These are phyloP conservation scores for Chorisops tibialis DNA, from an alignment of 2,888 invertebrate genomes.

Conservation along the genomic window DNA sequence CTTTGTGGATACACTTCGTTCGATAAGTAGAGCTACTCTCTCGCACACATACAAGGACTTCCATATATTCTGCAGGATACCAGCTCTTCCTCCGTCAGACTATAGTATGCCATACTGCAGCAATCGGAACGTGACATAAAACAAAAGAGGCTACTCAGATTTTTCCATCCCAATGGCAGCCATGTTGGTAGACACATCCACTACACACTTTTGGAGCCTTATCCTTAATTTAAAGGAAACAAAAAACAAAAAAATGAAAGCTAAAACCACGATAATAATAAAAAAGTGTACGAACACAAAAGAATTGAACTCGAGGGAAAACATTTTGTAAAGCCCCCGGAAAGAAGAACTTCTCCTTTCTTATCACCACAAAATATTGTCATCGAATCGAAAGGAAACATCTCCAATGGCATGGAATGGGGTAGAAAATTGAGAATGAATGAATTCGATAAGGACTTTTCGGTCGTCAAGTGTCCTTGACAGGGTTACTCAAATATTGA, in stretches of 20 bases:
- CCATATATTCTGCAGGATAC: not conserved
- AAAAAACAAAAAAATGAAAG: conserved; percentile 7
- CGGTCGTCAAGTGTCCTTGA: too few species aligned
- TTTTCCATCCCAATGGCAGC: conserved; percentile 37
- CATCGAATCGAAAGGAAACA: too few species aligned
- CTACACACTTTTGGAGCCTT: conserved; percentile 17
- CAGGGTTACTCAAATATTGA: too few species aligned
- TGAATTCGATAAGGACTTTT: too few species aligned
- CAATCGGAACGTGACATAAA: conserved; percentile 37
- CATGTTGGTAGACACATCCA: conserved; percentile 36
- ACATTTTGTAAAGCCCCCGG: conserved; percentile 19
- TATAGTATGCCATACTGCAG: conserved; percentile 33
- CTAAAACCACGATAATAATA: not conserved
- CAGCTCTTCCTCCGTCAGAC: not conserved
- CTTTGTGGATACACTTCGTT: conserved; percentile 29
- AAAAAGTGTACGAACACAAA: not conserved
- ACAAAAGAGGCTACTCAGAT: conserved; percentile 39
- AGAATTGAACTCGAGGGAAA: conserved; percentile 16
- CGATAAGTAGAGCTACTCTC: not conserved
- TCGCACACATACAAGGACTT: not conserved
- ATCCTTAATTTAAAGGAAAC: conserved; percentile 9
- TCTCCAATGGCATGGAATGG: too few species aligned
- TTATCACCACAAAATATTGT: conserved; percentile 22
- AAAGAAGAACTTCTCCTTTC: conserved; percentile 16
- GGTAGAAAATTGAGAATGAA: too few species aligned